Percentiles rank a stretch among this genome's conserved stretches.
These are phyloP conservation scores for Cinclus mexicanus DNA, from an alignment of 2,113 vertebrate genomes.

Conservation along the genomic window DNA sequence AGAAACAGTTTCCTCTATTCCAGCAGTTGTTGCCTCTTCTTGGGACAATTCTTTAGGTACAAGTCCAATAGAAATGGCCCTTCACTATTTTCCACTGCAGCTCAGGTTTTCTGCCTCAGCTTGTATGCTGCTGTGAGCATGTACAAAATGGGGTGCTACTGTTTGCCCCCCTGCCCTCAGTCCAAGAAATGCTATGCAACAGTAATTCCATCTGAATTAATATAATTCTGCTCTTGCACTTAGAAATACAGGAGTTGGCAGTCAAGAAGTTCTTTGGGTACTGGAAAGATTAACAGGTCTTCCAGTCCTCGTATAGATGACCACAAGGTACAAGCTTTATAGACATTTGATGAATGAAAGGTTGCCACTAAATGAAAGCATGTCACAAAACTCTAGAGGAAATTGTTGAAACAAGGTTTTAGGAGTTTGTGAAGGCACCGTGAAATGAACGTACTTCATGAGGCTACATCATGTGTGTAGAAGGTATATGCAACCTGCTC, in stretches of 20 bases:
- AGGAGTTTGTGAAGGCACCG: not conserved
- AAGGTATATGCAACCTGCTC: not conserved
- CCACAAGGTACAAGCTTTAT: not conserved
- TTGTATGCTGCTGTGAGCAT: not conserved
- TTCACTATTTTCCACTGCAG: not conserved
- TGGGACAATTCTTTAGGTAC: not conserved
- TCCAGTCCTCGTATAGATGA: not conserved
- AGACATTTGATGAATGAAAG: not conserved
- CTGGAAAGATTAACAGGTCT: not conserved
- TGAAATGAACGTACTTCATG: not conserved
- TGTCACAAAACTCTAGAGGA: not conserved
- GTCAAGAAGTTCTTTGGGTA: not conserved
- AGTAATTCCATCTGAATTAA: not conserved
- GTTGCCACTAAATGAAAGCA: not conserved
- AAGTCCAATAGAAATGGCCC: not conserved
- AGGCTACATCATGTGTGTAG: fast-evolving
- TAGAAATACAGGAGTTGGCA: not conserved
- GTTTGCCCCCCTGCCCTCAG: not conserved
- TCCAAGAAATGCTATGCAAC: not conserved
- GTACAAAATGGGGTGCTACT: not conserved
- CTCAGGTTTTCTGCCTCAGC: not conserved
- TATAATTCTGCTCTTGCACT: not conserved
- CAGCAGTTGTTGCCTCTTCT: not conserved
- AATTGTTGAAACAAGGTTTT: not conserved
- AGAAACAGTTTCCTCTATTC: not conserved